These are phyloP conservation scores for Pseudomyrmex dendroicus DNA, from an alignment of 1,140 invertebrate genomes.

Conservation along the genomic window DNA sequence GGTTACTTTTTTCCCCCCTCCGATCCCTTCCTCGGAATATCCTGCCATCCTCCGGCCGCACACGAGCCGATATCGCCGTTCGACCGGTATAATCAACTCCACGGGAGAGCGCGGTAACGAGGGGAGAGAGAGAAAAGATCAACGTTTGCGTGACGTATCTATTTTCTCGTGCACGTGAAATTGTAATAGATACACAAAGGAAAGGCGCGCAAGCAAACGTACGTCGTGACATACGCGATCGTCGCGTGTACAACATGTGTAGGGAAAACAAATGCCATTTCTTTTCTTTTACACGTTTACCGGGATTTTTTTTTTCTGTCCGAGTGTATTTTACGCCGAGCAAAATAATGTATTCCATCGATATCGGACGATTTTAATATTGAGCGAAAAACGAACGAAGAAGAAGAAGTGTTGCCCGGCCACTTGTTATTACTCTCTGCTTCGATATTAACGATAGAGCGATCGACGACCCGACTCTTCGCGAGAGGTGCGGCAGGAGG, in stretches of 20 bases:
- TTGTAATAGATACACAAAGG: too few species aligned
- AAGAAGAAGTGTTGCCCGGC: background rate
- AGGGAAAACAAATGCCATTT: background rate
- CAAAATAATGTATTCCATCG: conserved; percentile 9
- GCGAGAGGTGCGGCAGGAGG: conserved; percentile 22
- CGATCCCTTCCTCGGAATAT: background rate
- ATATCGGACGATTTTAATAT: conserved; percentile 40
- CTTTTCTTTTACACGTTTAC: too few species aligned
- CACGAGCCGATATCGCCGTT: conserved; percentile 30
- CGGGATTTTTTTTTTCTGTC: background rate
- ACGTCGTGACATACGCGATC: too few species aligned
- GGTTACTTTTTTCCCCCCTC: conserved; percentile 26
- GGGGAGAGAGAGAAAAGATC: background rate
- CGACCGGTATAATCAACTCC: conserved; percentile 19
- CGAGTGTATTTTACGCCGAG: background rate
- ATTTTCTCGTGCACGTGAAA: too few species aligned
- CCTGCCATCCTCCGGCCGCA: background rate
- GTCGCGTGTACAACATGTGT: too few species aligned
- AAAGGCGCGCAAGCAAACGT: too few species aligned
- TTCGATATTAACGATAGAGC: conserved; percentile 54
- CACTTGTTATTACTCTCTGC: conserved; percentile 47
- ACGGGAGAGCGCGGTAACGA: background rate
- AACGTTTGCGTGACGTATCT: too few species aligned
- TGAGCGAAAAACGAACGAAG: background rate
- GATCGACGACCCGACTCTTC: conserved; percentile 31